These are phyloP conservation scores for Calliphora vicina DNA, from an alignment of 1,140 invertebrate genomes.

Conservation along the genomic window DNA sequence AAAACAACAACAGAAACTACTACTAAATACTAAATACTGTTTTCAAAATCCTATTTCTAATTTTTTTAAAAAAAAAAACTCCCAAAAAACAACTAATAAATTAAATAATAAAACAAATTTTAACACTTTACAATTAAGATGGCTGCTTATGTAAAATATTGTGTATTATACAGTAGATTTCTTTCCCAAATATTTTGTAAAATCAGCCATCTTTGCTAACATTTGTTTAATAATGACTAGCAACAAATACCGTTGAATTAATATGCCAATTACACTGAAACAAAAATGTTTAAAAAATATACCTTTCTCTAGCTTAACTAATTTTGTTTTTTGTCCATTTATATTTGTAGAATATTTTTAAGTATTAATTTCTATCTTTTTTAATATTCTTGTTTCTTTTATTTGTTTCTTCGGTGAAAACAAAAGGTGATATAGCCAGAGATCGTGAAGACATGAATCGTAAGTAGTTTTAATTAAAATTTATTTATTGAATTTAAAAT, in stretches of 20 bases:
- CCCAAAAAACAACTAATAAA: neutral
- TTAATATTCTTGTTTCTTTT: slow-evolving; percentile 37
- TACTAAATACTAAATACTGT: neutral
- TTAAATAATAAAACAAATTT: neutral
- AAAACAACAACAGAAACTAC: neutral
- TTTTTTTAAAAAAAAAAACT: slow-evolving; percentile 8
- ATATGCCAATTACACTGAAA: slow-evolving; percentile 29
- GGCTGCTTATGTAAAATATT: neutral
- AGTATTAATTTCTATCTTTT: slow-evolving; percentile 27
- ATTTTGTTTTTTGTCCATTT: neutral
- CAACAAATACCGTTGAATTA: neutral
- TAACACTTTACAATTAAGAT: neutral
- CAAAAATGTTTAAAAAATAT: slow-evolving; percentile 40
- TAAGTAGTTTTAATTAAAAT: slow-evolving; percentile 61
- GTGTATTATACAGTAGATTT: neutral
- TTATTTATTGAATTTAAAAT: too few relatives aligned
- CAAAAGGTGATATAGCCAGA: slow-evolving; percentile 70
- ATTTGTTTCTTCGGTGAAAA: slow-evolving; percentile 38
- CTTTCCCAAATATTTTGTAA: neutral
- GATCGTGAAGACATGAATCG: slow-evolving; percentile 71
- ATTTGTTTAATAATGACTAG: neutral
- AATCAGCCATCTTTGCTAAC: neutral
- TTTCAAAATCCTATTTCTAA: neutral
- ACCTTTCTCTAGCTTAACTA: slow-evolving; percentile 38
- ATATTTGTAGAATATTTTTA: neutral